phyloP scores from a whole-genome alignment of 2,797 vertebrate species.

The Acrossocheilus fasciatus region DNA sequence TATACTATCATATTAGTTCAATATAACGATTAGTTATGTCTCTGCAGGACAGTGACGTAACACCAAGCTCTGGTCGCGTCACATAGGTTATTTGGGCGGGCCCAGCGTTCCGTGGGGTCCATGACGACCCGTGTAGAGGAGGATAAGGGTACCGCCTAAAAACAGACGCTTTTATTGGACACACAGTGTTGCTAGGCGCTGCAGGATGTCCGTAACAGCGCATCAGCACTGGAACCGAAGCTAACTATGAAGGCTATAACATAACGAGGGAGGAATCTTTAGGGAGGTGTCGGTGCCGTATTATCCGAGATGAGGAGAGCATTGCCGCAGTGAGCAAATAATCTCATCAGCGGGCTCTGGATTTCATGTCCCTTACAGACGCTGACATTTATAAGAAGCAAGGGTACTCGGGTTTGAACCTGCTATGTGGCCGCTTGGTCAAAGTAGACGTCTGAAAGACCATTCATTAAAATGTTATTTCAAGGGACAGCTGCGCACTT shows the following conservation, averaged over 20 bases:
- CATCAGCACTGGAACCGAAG: constrained; percentile 1
- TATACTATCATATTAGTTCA: not conserved
- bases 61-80: constrained; percentile 60
- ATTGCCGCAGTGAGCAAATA: constrained; percentile 74
- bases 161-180: constrained; percentile 75
- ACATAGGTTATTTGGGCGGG: constrained; percentile 60
- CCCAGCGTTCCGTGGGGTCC: constrained; percentile 63
- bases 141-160: constrained; percentile 68
- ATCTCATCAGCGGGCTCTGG: constrained; percentile 66
- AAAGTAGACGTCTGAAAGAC: constrained; percentile 7
- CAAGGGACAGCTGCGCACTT: constrained; percentile 67
- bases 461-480: constrained; percentile 9
- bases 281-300: constrained; percentile 45
- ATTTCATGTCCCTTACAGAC: constrained; percentile 38
- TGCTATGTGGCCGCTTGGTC: not conserved
- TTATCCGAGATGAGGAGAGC: constrained; percentile 57
- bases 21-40: not conserved
- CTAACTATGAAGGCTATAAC: constrained; percentile 16
- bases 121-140: constrained; percentile 62
- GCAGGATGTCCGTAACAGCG: constrained; percentile 65
- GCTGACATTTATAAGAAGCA: constrained; percentile 13
- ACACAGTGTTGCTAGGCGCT: constrained; percentile 79
- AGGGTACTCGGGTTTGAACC: not conserved
- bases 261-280: constrained; percentile 37
- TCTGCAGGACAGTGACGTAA: constrained; percentile 20